These are phyloP conservation scores for Scalopus aquaticus DNA, from an alignment of 2,113 vertebrate species.

Conservation along the genomic window DNA sequence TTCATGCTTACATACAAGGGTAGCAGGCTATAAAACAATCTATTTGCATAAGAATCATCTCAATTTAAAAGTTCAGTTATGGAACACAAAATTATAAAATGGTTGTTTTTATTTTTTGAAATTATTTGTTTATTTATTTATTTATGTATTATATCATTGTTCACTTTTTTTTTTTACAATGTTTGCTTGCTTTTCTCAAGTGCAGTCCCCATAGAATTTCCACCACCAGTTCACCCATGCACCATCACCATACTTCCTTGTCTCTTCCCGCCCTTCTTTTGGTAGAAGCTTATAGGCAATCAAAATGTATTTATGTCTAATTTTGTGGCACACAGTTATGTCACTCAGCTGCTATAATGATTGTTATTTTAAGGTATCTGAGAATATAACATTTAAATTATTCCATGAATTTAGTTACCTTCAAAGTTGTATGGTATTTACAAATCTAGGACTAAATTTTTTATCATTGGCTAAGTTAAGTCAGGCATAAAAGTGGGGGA, in stretches of 20 bases:
- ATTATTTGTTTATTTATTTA: too few relatives aligned
- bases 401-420: background rate
- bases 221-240: too few relatives aligned
- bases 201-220: too few relatives aligned
- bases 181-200: too few relatives aligned
- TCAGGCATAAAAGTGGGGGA: background rate
- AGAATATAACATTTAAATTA: background rate
- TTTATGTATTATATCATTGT: too few relatives aligned
- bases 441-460: background rate
- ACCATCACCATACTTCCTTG: too few relatives aligned
- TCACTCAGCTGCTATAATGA: background rate
- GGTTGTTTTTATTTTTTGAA: background rate
- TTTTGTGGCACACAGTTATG: background rate
- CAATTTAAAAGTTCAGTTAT: background rate
- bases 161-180: too few relatives aligned
- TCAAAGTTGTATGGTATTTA: slow-evolving; percentile 9
- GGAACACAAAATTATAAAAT: background rate
- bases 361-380: background rate
- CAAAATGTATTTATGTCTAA: background rate
- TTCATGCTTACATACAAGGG: background rate
- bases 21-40: background rate
- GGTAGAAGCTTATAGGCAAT: background rate
- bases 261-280: too few relatives aligned
- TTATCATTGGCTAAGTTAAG: background rate
- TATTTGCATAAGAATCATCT: background rate